Evolutionary conservation across 2,888 invertebrate species (phyloP), one percentile per base, ranked within the genome.

Genomic region (Drosophila lutescens): DNA sequence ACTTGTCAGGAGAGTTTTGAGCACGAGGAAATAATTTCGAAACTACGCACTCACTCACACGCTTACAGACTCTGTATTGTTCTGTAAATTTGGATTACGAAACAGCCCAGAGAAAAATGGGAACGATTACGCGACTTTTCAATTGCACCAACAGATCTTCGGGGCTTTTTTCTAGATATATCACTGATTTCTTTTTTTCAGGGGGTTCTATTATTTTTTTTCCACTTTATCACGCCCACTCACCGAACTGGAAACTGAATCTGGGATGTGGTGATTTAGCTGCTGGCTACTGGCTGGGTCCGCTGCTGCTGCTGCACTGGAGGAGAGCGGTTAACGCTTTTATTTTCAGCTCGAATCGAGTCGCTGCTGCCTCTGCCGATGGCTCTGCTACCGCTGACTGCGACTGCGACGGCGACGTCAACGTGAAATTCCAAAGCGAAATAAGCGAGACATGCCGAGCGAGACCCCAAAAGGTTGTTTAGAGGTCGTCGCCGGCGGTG

Each of bases 391-490:
- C 49, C 73, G 74, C 17, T 54, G 83, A 57, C 80, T 38, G 53
- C 74, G 74, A 36, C 74, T 84, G 51, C 69, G 68, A 72, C 67
- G 79, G 53, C 74, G 74, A 34, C 74, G 86, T 54, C 69, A 70
- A 74, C 67, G 79, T 68, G 79, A 87, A 79, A 87, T 85, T 85
- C 85, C 85, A 85, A 84, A 84, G 81, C 67, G 75, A 78, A 86
- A 83, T 65, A 88, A 76, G 76, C 68, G 82, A 76, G 70, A 76
- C 76, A 51, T 58, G 74, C 74, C 77, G 71, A 77, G 68, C 76
- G 62, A 89, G 88, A 89, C 91, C 89, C 88, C 89, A 90, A 90
- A 91, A 91, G 91, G 90, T 91, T 90, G 91, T 90, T 89, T 91
- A 79, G 91, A 91, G 89, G 73, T 74, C 78, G 79, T 91, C 74